Conservation (phyloP, 1,140 invertebrate genomes). For the Bombus vancouverensis region DNA sequence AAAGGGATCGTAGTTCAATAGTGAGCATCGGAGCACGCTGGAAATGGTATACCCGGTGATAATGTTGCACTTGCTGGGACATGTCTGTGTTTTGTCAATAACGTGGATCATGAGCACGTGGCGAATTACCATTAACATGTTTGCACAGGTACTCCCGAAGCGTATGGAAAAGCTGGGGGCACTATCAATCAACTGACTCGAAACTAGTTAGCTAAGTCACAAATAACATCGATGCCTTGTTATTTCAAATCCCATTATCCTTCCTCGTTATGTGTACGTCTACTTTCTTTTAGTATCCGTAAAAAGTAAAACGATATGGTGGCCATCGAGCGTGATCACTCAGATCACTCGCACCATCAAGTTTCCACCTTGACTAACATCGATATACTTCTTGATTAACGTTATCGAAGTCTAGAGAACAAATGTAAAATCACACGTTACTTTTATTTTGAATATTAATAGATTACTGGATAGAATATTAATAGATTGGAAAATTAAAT, state of each 20-base stretch:
- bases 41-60: slow-evolving; percentile 40
- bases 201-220: slow-evolving; percentile 50
- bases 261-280: neutral
- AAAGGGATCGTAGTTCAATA: neutral
- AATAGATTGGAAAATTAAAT: neutral
- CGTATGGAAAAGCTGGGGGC: slow-evolving; percentile 48
- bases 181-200: slow-evolving; percentile 41
- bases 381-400: slow-evolving; percentile 6
- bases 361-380: neutral
- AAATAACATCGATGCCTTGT: slow-evolving; percentile 40
- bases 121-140: slow-evolving; percentile 58
- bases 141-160: slow-evolving; percentile 58
- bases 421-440: neutral
- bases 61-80: slow-evolving; percentile 58
- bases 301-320: neutral
- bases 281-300: neutral
- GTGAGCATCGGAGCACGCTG: slow-evolving; percentile 14
- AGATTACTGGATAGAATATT: neutral
- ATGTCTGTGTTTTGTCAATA: slow-evolving; percentile 63
- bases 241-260: neutral
- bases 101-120: slow-evolving; percentile 58
- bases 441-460: neutral
- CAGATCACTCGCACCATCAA: neutral
- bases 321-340: neutral
- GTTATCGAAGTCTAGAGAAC: neutral